A percentile compares a stretch with the other conserved stretches of the same genome.
phyloP scores from a whole-genome alignment of 2,113 vertebrate species.

The Cyanoramphus novaezelandiae region DNA sequence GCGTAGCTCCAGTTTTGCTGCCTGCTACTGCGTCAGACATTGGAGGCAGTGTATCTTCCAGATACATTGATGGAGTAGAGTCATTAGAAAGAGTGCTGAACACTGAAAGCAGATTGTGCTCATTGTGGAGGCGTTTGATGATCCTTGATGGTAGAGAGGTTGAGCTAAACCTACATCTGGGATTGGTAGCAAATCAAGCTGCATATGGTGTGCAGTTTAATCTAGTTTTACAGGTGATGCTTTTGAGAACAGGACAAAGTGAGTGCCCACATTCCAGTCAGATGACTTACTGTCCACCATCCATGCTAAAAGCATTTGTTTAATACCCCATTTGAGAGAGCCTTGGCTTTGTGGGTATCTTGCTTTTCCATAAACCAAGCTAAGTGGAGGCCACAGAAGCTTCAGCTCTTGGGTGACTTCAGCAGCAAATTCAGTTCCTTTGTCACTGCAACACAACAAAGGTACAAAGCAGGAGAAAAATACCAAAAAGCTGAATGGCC shows the following conservation, averaged over 20 bases:
- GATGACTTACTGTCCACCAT: neutral
- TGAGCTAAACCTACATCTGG: neutral
- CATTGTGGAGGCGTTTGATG: neutral
- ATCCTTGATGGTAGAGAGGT: neutral
- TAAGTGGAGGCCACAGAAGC: neutral
- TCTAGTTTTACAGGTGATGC: neutral
- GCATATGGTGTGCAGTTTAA: neutral
- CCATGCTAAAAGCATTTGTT: neutral
- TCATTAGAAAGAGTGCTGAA: neutral
- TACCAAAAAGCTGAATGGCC: neutral
- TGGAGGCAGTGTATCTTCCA: neutral
- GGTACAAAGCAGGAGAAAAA: neutral
- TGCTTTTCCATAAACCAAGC: neutral
- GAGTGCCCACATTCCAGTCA: neutral
- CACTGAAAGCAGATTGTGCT: neutral
- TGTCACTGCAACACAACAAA: neutral
- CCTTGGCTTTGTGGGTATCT: neutral
- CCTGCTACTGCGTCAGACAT: accelerated
- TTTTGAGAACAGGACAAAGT: neutral
- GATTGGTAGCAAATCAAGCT: accelerated
- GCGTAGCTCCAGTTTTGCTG: neutral
- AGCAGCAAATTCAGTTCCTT: neutral
- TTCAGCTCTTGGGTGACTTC: neutral
- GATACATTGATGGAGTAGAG: neutral
- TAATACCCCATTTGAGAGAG: neutral